Base-by-base conservation (phyloP, 1,140 invertebrate genomes). In the Pseudobourletiella spinata region DNA sequence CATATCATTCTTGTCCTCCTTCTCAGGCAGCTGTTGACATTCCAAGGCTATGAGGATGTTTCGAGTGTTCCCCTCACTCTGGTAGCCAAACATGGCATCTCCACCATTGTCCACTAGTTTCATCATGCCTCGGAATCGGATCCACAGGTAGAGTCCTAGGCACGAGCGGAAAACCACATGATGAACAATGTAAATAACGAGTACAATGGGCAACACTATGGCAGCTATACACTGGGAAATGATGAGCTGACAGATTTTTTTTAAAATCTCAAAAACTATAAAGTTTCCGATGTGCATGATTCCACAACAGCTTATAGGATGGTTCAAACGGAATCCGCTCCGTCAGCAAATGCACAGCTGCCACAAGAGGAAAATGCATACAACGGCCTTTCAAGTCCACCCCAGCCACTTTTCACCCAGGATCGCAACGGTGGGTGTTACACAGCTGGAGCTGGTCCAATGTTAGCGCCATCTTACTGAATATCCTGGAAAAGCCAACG, bases 71-170 rank as follows among this genome's bases (percentile, higher is more conserved):
- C 52, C 52, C 6, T 18, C n/a, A 24, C 28, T 35, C 8, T 18
- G 4, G 29, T 32, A 55, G 8, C 52, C 52, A 55, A 55, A 55
- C 52, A 55, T 55, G 26, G 52, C 52, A 24, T 55, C 52, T 6
- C 52, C 52, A 20, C 52, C 39, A 20, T 55, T 25, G 8, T n/a
- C 22, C 28, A 55, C 52, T 3, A 55, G 30, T 32, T 55, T 55
- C 18, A 55, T 25, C 22, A 22, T 18, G 20, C 52, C 52, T 11
- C 52, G 15, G 22, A 25, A 55, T 24, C 52, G 52, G 4, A 55
- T 3, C 8, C 11, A 20, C 16, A 55, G 15, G 39, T 55, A 55
- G 14, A 55, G 14, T 8, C 26, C 4, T 8, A 55, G 6, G n/a
- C 28, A 11, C 4, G 8, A 20, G 15, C 52, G n/a, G 28, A 51